phyloP scores from a whole-genome alignment of 2,113 vertebrate genomes.

The Sinocyclocheilus anshuiensis region DNA sequence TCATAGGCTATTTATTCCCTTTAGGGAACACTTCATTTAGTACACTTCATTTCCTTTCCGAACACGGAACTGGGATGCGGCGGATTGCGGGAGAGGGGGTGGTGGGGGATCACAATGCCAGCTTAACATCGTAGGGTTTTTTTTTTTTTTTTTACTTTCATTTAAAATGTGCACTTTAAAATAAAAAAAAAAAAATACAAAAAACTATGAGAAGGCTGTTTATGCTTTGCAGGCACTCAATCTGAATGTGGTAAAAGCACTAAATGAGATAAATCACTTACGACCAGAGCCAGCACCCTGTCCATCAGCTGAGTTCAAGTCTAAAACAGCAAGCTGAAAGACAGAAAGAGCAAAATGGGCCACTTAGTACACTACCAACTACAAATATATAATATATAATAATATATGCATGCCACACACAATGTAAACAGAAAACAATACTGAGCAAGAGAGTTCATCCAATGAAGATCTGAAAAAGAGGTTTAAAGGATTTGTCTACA shows the following conservation, averaged over 20 bases:
- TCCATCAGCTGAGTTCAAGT: constrained; percentile 93
- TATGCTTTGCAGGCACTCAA: background rate
- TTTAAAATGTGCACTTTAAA: background rate
- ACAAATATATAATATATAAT: background rate
- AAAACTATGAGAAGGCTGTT: background rate
- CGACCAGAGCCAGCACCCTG: constrained; percentile 93
- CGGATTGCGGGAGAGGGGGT: too few species aligned
- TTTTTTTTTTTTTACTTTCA: background rate
- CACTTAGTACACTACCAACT: background rate
- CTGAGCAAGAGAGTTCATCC: background rate
- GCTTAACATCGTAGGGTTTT: too few species aligned
- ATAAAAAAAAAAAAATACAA: background rate
- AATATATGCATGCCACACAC: background rate
- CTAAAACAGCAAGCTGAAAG: constrained; percentile 96
- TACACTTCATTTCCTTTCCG: too few species aligned
- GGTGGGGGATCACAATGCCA: too few species aligned
- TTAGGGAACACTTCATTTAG: too few species aligned
- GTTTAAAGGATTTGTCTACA: too few species aligned
- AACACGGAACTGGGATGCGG: too few species aligned
- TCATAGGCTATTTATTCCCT: too few species aligned
- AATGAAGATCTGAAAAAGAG: too few species aligned
- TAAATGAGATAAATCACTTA: constrained; percentile 73
- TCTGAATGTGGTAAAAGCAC: background rate
- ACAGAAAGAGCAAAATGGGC: constrained; percentile 13
- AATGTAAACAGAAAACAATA: background rate